Conservation (phyloP, 2,797 vertebrate genomes). For the Mycteria americana region DNA sequence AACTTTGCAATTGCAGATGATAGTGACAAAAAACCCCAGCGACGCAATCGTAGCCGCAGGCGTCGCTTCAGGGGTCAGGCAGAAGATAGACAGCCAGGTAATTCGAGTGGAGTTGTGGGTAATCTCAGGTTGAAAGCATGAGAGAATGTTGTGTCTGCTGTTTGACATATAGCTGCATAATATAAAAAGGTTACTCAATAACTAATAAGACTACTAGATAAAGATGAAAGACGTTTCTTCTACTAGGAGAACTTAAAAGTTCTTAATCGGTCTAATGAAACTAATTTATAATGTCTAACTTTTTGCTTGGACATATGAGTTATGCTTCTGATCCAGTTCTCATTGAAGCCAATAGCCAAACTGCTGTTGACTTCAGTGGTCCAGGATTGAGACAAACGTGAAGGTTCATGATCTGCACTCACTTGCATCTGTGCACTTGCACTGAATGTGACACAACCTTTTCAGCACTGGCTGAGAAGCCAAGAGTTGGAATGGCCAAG, state of each 20-base stretch:
- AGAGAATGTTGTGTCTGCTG: constrained; percentile 77
- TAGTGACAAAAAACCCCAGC: constrained; percentile 92
- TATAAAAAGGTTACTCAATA: constrained; percentile 60
- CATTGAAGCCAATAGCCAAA: constrained; percentile 1
- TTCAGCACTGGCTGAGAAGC: constrained; percentile 33
- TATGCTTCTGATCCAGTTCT: background rate
- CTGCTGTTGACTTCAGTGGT: constrained; percentile 33
- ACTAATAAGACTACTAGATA: constrained; percentile 75
- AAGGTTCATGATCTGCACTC: constrained; percentile 31
- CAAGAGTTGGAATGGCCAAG: background rate
- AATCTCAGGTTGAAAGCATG: constrained; percentile 79
- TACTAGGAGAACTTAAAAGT: constrained; percentile 49
- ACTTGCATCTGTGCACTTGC: constrained; percentile 46
- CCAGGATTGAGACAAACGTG: background rate
- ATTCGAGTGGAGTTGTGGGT: constrained; percentile 76
- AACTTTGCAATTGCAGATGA: constrained; percentile 91
- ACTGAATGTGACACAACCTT: constrained; percentile 35
- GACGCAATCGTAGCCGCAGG: constrained; percentile 97
- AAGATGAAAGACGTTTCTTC: constrained; percentile 62
- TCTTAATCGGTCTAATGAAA: constrained; percentile 71
- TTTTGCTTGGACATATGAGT: constrained; percentile 46
- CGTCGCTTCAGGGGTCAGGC: constrained; percentile 89
- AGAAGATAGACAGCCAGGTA: constrained; percentile 99
- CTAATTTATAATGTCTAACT: constrained; percentile 71
- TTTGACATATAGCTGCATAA: constrained; percentile 68